Percentiles rank a stretch among this genome's conserved stretches.
Evolutionary conservation across 2,797 vertebrate genomes (phyloP).

Genomic region (Tachyglossus aculeatus): DNA sequence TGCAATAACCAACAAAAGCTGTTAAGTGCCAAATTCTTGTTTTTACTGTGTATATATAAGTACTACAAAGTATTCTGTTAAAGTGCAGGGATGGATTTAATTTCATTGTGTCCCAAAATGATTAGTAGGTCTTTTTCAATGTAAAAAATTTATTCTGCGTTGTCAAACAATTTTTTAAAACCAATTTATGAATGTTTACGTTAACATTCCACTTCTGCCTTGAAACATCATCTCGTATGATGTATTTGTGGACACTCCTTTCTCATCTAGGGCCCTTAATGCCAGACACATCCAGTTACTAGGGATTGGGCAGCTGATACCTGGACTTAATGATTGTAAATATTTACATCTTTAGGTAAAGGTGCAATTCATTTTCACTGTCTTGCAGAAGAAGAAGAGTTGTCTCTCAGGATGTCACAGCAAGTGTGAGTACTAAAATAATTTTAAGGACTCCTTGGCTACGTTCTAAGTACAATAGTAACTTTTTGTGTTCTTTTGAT

Average conservation of each 20-base stretch:
- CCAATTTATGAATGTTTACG: conserved; percentile 43
- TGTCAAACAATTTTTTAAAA: conserved; percentile 33
- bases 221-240: conserved; percentile 35
- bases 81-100: conserved; percentile 52
- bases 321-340: conserved; percentile 39
- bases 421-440: not conserved
- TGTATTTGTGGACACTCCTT: conserved; percentile 24
- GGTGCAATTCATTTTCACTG: conserved; percentile 44
- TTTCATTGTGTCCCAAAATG: conserved; percentile 53
- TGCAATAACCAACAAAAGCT: conserved; percentile 66
- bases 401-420: conserved; percentile 30
- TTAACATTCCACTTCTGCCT: conserved; percentile 63
- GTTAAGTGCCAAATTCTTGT: conserved; percentile 72
- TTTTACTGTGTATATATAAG: conserved; percentile 42
- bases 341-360: conserved; percentile 15
- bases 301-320: conserved; percentile 26
- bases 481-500: not conserved
- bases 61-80: conserved; percentile 30
- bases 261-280: conserved; percentile 28
- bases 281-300: not conserved
- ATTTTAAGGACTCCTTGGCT: not conserved
- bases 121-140: conserved; percentile 14
- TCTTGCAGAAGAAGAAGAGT: conserved; percentile 39
- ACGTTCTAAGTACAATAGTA: not conserved
- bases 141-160: conserved; percentile 36